Evolutionary conservation across 2,888 invertebrate species (phyloP).

Genomic region (Gastracanthus pulcherrimus): DNA sequence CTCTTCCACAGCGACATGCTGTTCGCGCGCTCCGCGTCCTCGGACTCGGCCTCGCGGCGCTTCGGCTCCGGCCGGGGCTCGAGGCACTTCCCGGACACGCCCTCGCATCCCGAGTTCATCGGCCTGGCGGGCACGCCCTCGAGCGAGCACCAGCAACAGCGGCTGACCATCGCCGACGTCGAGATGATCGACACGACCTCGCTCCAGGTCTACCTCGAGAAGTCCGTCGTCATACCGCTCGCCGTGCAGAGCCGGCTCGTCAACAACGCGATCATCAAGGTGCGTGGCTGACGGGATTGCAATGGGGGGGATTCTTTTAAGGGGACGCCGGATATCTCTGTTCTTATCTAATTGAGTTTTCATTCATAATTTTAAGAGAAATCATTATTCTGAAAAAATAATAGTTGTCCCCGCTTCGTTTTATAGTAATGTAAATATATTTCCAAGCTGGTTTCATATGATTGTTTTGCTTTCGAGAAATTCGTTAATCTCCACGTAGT

Average conservation of each 20-base stretch:
- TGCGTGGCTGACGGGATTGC: no score
- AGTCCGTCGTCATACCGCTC: conserved; percentile 85
- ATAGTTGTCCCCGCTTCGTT: no score
- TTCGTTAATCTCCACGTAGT: no score
- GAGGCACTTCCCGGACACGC: conserved; percentile 47
- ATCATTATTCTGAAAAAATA: no score
- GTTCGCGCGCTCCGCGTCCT: conserved; percentile 34
- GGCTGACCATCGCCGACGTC: conserved; percentile 70
- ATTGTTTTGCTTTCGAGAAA: no score
- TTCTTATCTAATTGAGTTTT: no score
- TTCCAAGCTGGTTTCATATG: no score
- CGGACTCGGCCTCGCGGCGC: conserved; percentile 16
- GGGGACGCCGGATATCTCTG: no score
- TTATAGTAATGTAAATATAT: no score
- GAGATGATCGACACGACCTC: conserved; percentile 74
- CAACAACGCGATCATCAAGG: conserved; percentile 85
- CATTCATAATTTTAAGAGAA: no score
- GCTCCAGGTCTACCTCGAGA: conserved; percentile 81
- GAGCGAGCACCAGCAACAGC: conserved; percentile 54
- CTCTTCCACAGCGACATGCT: conserved; percentile 48
- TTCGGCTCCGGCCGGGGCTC: neutral
- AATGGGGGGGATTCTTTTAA: no score
- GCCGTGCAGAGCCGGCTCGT: conserved; percentile 84
- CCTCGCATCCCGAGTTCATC: conserved; percentile 61
- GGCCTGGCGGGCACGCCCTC: conserved; percentile 60